Evolutionary conservation across 2,888 invertebrate species (phyloP), one percentile per base, ranked within the genome.

Genomic region (Eumacrocentrus americanus): DNA sequence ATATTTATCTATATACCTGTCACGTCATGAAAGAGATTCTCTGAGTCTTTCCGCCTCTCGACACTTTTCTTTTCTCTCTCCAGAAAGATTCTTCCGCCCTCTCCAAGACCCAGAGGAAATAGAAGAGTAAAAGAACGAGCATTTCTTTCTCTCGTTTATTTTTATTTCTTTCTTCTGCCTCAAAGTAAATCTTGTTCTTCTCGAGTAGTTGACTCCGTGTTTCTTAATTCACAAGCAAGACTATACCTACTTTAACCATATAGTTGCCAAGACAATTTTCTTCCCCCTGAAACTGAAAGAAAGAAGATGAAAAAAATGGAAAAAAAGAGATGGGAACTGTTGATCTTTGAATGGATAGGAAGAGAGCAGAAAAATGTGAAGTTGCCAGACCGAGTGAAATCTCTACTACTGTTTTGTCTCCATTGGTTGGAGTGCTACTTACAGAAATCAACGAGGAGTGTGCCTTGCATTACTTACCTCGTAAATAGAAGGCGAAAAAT

Each of bases 351-450:
- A 34, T 12, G 25, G 40, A 16, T 55, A 34, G n/a, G 11, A 25
- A 16, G 18, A 35, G 18, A 37, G 18, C 37, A 22, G 14, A 52
- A 18, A 37, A 52, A 12, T 54, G 38, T 40, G 16, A n/a, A 22
- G 23, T 34, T 1, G 42, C n/a, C n/a, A n/a, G 9, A 20, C 5
- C 11, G 37, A 52, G 25, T 44, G 29, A 25, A 34, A 52, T 38
- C 23, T 18, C 25, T 20, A 35, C 47, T 54, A 48, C 52, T 51
- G 29, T 37, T 56, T 18, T 16, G 23, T 47, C 35, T 73, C 72
- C 75, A 76, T 77, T 72, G 75, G 69, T n/a, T 61, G 62, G 72
- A 76, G 78, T 79, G 77, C 76, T 77, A 80, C 79, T 80, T 80
- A 75, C 69, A 79, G 73, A 79, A 79, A 80, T 80, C 78, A 79